A percentile compares a stretch with the other conserved stretches of the same genome.
These are phyloP conservation scores for Tanytarsus gracilentus DNA, from an alignment of 2,888 invertebrate genomes.

Conservation along the genomic window DNA sequence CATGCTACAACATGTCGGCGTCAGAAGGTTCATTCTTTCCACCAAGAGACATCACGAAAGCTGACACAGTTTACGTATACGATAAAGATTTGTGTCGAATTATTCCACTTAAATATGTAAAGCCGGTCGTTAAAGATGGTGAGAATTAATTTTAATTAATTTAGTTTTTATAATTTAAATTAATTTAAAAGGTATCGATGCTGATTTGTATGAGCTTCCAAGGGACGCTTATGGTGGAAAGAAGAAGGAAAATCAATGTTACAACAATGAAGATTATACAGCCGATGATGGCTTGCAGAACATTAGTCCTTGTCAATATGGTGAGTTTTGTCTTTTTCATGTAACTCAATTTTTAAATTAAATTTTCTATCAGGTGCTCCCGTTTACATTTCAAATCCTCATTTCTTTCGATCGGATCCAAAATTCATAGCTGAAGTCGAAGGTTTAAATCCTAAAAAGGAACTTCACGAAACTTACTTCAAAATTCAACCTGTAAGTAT, in stretches of 20 bases:
- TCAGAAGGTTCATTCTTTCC: slow-evolving; percentile 81
- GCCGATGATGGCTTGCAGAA: slow-evolving; percentile 70
- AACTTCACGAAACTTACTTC: slow-evolving; percentile 66
- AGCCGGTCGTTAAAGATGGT: slow-evolving; percentile 63
- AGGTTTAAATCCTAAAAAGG: slow-evolving; percentile 59
- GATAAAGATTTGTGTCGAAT: slow-evolving; percentile 81
- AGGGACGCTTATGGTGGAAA: slow-evolving; percentile 58
- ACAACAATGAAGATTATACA: slow-evolving; percentile 55
- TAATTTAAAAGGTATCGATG: slow-evolving; percentile 50
- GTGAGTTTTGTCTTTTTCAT: slow-evolving; percentile 47
- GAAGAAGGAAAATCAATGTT: slow-evolving; percentile 63
- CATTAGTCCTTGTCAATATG: slow-evolving; percentile 79
- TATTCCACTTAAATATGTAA: slow-evolving; percentile 62
- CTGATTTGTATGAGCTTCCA: slow-evolving; percentile 64
- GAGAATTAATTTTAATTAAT: slow-evolving; percentile 32
- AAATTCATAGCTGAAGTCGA: slow-evolving; percentile 56
- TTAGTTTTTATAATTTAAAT: neutral
- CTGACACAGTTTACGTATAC: slow-evolving; percentile 64
- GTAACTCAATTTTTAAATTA: slow-evolving; percentile 30
- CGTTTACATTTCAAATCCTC: slow-evolving; percentile 79
- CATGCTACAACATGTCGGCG: slow-evolving; percentile 62
- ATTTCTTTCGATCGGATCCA: slow-evolving; percentile 75
- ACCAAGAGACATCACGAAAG: slow-evolving; percentile 60
- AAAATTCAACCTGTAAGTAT: slow-evolving; percentile 73
- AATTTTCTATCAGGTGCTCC: slow-evolving; percentile 58